These are phyloP conservation scores for Apodemia hepburni DNA, from an alignment of 2,888 invertebrate genomes.

Conservation along the genomic window DNA sequence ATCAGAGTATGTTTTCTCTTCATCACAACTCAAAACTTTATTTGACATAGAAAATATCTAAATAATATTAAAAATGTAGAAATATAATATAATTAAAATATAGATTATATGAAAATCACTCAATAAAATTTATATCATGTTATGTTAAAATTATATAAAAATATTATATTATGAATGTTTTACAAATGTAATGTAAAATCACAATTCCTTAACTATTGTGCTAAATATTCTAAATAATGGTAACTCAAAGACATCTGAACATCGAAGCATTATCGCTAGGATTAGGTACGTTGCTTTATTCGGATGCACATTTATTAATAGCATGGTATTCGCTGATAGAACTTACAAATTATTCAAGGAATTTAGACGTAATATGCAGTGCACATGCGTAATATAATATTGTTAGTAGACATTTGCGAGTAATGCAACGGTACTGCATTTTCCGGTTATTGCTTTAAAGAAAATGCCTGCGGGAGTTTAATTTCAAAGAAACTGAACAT, in stretches of 20 bases:
- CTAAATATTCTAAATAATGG: constrained; percentile 13
- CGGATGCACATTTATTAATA: not conserved
- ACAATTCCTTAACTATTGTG: not conserved
- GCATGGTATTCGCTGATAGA: not conserved
- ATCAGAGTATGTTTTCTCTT: not conserved
- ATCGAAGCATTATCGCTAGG: constrained; percentile 1
- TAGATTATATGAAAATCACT: not conserved
- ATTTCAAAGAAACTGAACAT: not conserved
- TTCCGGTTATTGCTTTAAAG: not conserved
- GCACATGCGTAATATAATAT: not conserved
- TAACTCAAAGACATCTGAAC: not conserved
- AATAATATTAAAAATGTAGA: constrained; percentile 11
- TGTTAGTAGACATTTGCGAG: not conserved
- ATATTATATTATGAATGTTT: constrained; percentile 9
- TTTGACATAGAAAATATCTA: too few relatives aligned
- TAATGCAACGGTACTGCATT: not conserved
- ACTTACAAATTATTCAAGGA: not conserved
- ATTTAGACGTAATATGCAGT: not conserved
- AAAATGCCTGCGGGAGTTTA: not conserved
- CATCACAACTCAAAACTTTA: not conserved
- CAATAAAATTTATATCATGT: too few relatives aligned
- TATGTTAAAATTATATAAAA: constrained; percentile 14
- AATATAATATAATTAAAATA: constrained; percentile 6
- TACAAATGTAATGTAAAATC: not conserved
- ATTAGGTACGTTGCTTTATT: constrained; percentile 2